Base-by-base conservation (phyloP, 2,888 invertebrate species). In the Drosophila tripunctata region DNA sequence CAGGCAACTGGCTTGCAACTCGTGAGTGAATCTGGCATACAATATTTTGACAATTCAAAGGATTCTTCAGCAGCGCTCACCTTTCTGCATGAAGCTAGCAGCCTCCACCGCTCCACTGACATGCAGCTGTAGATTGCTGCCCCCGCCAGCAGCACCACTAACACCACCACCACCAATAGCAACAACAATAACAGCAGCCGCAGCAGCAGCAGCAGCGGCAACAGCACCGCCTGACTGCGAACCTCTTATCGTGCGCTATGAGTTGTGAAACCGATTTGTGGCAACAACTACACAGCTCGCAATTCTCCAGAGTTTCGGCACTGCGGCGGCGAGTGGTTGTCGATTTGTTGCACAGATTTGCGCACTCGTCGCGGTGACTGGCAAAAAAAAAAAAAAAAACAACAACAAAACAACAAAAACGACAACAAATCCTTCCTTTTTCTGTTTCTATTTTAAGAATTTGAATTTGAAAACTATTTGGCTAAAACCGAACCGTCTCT, bases 1-100 rank as follows among this genome's bases (percentile, higher is more conserved):
- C 41, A 38, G 68, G 62, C 74, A 47, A 57, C 55, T 15, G 24
- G 33, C 65, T 74, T 45, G 44, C 75, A 86, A 75, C 78, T 88
- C 87, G 84, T 84, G 83, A 87, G 86, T 76, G 74, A 80, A 74
- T 83, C 78, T 83, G 83, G 81, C 87, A 78, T 82, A 75, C 86
- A 82, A 82, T 82, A 88, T 83, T 83, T 83, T 84, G 88, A 87
- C 88, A 88, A 88, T 84, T 81, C 88, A 81, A 87, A 84, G 88
- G 84, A 88, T 84, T 84, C 87, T 78, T 87, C 71, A 78, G 79
- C 77, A 67, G 73, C 61, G 72, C 67, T 73, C 69, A 61, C 65
- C 72, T 73, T 73, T 73, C 27, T 56, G 72, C 58, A 40, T 67
- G 67, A 19, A 44, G 33, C 45, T 40, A 38, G 40, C 58, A n/a